Base-by-base conservation (phyloP, 2,888 invertebrate species). In the Lycia hirtaria region DNA sequence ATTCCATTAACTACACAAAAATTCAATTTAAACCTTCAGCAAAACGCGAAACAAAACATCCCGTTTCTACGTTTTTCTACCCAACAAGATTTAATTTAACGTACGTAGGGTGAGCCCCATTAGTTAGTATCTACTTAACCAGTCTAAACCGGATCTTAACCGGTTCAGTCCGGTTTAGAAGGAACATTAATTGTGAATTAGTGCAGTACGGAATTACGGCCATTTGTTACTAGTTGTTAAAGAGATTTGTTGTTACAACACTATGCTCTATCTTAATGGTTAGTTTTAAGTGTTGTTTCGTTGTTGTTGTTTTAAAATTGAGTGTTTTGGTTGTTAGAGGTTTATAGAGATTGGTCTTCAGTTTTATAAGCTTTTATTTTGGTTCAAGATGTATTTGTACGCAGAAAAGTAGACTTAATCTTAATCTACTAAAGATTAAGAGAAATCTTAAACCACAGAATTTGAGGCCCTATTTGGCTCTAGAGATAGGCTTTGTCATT, bases 181-280 rank as follows among this genome's bases (percentile, higher is more conserved):
- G 65, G 69, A 71, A 75, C 81, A 84, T 84, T 85, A 83, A 81
- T 84, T 78, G 83, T 82, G 76, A 83, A 82, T 83, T 83, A 82
- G 83, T 72, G 75, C 72, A 65, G 67, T 60, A 51, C 73, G 71
- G 76, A 76, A 78, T 75, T 77, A 77, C 76, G 56, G 75, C 75
- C 66, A 81, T 84, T 78, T 76, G 83, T 82, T 76, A 70, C 71
- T 65, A 69, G 75, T 73, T 78, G 77, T 78, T 80, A 75, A 63
- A 68, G 61, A 59, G 61, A 73, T 74, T 71, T 72, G 72, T 69
- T 56, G 43, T 43, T 58, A 37, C 43, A 57, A 40, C 51, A 37
- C 26, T 44, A 44, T 38, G 49, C 43, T 52, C 44, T 48, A 38
- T 53, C 48, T 49, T 44, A 58, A 58, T 58, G 52, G 49, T 30